Conservation (phyloP, 1,140 invertebrate species). For the Megathymus violae region DNA sequence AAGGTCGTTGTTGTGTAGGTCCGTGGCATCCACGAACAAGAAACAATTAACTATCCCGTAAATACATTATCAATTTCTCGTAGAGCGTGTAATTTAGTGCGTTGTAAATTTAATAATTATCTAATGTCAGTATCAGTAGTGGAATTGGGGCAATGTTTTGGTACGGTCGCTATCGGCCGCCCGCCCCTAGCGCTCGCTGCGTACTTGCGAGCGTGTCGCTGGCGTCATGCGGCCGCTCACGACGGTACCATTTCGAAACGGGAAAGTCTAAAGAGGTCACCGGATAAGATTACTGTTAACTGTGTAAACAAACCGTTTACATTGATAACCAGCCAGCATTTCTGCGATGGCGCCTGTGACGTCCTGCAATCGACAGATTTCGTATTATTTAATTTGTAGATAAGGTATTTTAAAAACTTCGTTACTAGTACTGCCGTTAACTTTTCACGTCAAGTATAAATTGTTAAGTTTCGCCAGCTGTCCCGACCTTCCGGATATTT, state of each 20-base stretch:
- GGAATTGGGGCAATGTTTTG: conserved; percentile 50
- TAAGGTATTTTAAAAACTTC: conserved; percentile 42
- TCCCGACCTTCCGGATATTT: no score
- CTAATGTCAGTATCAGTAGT: conserved; percentile 16
- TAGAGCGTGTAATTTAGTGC: conserved; percentile 7
- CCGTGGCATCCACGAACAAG: neutral
- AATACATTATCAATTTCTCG: neutral
- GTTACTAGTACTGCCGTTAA: no score
- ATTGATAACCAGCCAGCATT: conserved; percentile 77
- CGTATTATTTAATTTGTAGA: conserved; percentile 44
- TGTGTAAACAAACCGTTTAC: conserved; percentile 81
- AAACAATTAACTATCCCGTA: conserved; percentile 6
- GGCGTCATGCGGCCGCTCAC: conserved; percentile 47
- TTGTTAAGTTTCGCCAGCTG: no score
- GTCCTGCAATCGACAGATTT: conserved; percentile 48
- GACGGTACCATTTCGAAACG: conserved; percentile 78
- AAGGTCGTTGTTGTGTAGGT: no score
- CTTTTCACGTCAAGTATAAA: no score
- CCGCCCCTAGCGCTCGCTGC: neutral
- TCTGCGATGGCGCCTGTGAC: conserved; percentile 72
- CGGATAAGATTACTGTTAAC: conserved; percentile 81
- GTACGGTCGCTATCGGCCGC: conserved; percentile 41
- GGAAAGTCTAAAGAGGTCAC: conserved; percentile 80
- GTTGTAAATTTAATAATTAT: conserved; percentile 9
- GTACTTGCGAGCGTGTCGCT: conserved; percentile 19